phyloP scores from a whole-genome alignment of 2,113 vertebrate species.

The Cavia porcellus region DNA sequence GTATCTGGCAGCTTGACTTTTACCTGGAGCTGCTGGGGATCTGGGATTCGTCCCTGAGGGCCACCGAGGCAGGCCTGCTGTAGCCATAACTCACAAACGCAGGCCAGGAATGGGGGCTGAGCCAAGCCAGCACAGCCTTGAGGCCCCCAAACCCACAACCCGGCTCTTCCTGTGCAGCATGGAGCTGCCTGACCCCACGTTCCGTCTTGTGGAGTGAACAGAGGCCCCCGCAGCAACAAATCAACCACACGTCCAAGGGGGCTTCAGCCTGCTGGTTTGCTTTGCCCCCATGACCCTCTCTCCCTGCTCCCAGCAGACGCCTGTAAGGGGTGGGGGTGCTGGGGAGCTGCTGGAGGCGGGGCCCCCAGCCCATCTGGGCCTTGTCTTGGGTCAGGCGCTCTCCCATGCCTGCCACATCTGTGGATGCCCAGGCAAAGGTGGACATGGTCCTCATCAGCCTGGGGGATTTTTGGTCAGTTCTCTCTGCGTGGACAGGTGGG shows the following conservation, averaged over 20 bases:
- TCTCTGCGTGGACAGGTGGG: constrained; percentile 79
- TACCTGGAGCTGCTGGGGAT: not conserved
- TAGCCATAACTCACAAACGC: not conserved
- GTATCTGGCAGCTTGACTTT: not conserved
- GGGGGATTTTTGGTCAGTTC: constrained; percentile 75
- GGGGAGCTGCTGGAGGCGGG: not conserved
- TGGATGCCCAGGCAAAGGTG: not conserved
- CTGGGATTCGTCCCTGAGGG: not conserved
- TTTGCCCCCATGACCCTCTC: constrained; percentile 22
- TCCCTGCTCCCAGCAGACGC: constrained; percentile 22
- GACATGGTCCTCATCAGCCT: constrained; percentile 76
- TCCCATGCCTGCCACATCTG: accelerated
- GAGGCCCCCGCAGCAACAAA: constrained; percentile 75
- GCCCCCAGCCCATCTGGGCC: constrained; percentile 17
- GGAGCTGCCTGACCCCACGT: constrained; percentile 58
- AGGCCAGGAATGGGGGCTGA: not conserved
- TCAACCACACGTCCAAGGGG: not conserved
- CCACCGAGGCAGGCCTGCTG: not conserved
- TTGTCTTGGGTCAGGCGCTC: not conserved
- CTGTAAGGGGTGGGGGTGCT: not conserved
- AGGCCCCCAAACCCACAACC: constrained; percentile 1
- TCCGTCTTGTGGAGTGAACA: constrained; percentile 82
- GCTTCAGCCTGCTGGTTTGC: not conserved
- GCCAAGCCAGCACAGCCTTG: not conserved
- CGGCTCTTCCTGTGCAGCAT: constrained; percentile 60